phyloP scores from a whole-genome alignment of 2,113 vertebrate genomes.

The Spea bombifrons region DNA sequence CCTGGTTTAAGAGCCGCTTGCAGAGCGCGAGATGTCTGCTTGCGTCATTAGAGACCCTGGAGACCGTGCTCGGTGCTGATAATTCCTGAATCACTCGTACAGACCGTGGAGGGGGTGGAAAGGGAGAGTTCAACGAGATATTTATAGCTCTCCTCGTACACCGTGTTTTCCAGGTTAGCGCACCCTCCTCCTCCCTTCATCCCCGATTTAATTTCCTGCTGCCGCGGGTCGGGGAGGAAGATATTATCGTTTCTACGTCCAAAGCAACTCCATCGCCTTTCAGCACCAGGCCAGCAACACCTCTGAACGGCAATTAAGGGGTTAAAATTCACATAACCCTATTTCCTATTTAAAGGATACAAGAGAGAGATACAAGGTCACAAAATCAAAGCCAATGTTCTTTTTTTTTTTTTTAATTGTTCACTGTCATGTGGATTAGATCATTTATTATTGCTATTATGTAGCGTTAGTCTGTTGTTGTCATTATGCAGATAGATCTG shows the following conservation, averaged over 20 bases:
- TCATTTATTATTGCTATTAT: too few relatives aligned
- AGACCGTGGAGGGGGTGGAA: constrained; percentile 43
- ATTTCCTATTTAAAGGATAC: too few relatives aligned
- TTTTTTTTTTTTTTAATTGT: too few relatives aligned
- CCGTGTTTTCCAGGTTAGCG: background rate
- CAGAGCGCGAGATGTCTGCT: constrained; percentile 47
- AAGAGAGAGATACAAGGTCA: too few relatives aligned
- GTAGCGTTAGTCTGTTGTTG: too few relatives aligned
- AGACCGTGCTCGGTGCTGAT: constrained; percentile 45
- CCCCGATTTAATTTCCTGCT: constrained; percentile 16
- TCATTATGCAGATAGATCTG: too few relatives aligned
- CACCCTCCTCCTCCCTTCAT: background rate
- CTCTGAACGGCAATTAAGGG: too few relatives aligned
- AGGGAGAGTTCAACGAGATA: constrained; percentile 26
- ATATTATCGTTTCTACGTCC: background rate
- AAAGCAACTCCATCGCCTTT: too few relatives aligned
- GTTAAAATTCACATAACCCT: too few relatives aligned
- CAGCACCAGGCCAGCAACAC: too few relatives aligned
- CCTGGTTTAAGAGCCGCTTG: constrained; percentile 51
- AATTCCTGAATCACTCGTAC: constrained; percentile 61
- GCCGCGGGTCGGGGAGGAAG: background rate
- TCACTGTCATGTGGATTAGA: too few relatives aligned
- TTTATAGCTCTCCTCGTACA: constrained; percentile 15
- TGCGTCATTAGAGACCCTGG: constrained; percentile 57
- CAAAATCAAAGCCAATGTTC: too few relatives aligned